phyloP scores from a whole-genome alignment of 2,797 vertebrate genomes.

The Sebastes diploproa region DNA sequence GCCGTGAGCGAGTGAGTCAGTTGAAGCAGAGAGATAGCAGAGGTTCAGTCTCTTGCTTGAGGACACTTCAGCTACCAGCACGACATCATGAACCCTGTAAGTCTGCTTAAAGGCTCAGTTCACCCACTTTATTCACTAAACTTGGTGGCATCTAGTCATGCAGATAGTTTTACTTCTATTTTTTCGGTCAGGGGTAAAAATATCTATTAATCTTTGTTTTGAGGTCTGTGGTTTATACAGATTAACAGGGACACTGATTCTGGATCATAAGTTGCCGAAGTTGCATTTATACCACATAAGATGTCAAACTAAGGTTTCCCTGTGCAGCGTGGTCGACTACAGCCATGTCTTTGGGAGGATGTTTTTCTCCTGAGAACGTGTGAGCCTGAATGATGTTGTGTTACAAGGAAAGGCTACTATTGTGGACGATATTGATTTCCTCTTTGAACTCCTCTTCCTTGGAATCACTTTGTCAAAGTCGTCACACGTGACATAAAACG shows the following conservation, averaged over 20 bases:
- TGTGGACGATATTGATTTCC: slow-evolving; percentile 32
- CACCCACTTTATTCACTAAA: neutral
- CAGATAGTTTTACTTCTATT: neutral
- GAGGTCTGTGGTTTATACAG: neutral
- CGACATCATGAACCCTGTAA: neutral
- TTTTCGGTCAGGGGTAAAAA: no score
- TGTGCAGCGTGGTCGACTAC: neutral
- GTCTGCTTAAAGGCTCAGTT: neutral
- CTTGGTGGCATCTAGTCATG: neutral
- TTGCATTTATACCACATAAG: neutral
- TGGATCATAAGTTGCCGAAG: neutral
- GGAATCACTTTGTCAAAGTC: slow-evolving; percentile 24
- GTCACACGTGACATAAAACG: slow-evolving; percentile 1
- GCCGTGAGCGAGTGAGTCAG: slow-evolving; percentile 34
- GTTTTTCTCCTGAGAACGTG: neutral
- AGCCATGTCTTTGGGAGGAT: neutral
- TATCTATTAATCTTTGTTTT: no score
- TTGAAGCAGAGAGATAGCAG: slow-evolving; percentile 1
- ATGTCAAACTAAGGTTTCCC: neutral
- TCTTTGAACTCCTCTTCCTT: slow-evolving; percentile 35
- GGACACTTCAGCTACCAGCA: slow-evolving; percentile 9
- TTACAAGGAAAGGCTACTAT: neutral
- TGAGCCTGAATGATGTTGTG: slow-evolving; percentile 3
- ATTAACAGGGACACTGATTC: neutral
- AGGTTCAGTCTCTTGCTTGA: slow-evolving; percentile 8